Evolutionary conservation across 2,888 invertebrate species (phyloP).

Genomic region (Clostera curtula): DNA sequence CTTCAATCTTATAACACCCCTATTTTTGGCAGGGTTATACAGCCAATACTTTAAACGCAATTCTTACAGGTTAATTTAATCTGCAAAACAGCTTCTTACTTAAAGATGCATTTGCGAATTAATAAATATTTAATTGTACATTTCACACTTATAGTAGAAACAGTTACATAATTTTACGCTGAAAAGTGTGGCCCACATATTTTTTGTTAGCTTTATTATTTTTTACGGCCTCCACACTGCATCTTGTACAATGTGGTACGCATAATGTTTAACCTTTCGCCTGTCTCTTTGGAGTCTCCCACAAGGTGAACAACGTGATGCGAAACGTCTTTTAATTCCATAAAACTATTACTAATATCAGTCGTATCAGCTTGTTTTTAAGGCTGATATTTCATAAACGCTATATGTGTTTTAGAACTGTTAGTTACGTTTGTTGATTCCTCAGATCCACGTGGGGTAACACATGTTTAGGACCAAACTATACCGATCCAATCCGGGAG

Average conservation of each 20-base stretch:
- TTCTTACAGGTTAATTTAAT: too few species aligned
- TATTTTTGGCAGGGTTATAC: too few species aligned
- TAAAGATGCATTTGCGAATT: too few species aligned
- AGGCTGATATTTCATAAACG: conserved; percentile 8
- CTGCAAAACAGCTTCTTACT: too few species aligned
- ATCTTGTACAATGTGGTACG: conserved; percentile 56
- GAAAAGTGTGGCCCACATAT: conserved; percentile 21
- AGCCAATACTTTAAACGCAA: too few species aligned
- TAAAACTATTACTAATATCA: conserved; percentile 9
- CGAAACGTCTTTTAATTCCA: conserved; percentile 2
- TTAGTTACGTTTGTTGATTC: conserved; percentile 24
- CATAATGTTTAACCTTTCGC: conserved; percentile 65
- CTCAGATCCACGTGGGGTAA: conserved; percentile 64
- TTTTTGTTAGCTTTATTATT: conserved; percentile 22
- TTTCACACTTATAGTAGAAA: neutral
- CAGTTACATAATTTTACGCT: conserved; percentile 1
- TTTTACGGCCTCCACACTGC: conserved; percentile 29
- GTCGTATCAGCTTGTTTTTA: rapidly evolving
- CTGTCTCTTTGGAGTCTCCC: conserved; percentile 61
- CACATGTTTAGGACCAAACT: conserved; percentile 61
- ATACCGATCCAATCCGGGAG: conserved; percentile 59
- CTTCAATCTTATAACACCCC: too few species aligned
- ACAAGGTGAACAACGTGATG: conserved; percentile 49
- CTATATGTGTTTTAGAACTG: conserved; percentile 12
- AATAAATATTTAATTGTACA: too few species aligned